Percentiles rank a stretch among this genome's conserved stretches.
These are phyloP conservation scores for Stenodera caucasica DNA, from an alignment of 2,888 invertebrate genomes.

Conservation along the genomic window DNA sequence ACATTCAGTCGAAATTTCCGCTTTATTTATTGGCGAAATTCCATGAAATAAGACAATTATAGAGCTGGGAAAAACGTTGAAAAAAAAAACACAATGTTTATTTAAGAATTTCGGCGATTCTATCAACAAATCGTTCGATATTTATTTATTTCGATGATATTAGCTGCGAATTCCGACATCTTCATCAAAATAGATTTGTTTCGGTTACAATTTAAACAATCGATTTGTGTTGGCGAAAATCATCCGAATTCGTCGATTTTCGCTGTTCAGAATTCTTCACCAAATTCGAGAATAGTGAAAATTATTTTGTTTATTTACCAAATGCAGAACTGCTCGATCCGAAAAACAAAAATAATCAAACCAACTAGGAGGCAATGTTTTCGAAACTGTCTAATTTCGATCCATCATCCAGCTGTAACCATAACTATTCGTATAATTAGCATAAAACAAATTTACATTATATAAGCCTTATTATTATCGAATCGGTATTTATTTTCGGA, in stretches of 20 bases:
- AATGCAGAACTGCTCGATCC: not conserved
- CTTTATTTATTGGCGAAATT: not conserved
- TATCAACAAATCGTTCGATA: slow-evolving; percentile 3
- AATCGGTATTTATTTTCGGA: too few relatives aligned
- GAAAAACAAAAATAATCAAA: not conserved
- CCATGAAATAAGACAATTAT: not conserved
- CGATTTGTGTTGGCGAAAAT: too few relatives aligned
- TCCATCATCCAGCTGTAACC: slow-evolving; percentile 6
- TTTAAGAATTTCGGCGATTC: slow-evolving; percentile 4
- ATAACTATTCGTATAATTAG: not conserved
- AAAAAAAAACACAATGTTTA: not conserved
- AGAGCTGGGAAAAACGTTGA: not conserved
- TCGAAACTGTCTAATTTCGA: not conserved
- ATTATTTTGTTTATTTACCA: not conserved
- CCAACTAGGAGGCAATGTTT: not conserved
- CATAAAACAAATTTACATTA: not conserved
- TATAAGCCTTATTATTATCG: not conserved
- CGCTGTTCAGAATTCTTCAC: not conserved
- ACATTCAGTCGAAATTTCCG: too few relatives aligned
- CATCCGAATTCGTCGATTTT: too few relatives aligned
- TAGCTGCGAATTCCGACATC: not conserved
- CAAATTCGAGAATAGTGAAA: not conserved
- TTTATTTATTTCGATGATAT: not conserved
- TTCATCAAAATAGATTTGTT: slow-evolving; percentile 4
- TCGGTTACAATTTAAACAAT: too few relatives aligned